Evolutionary conservation across 2,888 invertebrate species (phyloP).

Genomic region (Drosophila multiciliata): DNA sequence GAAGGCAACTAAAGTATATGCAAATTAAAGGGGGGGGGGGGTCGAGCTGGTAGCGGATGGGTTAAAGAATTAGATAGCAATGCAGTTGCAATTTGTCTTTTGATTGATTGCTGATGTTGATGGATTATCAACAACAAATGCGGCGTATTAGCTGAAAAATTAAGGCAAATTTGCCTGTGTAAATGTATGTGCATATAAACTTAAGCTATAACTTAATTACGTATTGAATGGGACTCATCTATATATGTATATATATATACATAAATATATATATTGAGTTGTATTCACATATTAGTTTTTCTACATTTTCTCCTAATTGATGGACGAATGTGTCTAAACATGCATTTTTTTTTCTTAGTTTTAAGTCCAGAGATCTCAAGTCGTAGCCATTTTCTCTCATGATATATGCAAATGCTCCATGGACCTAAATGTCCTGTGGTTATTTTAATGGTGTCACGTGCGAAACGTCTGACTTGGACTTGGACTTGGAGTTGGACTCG

Average conservation of each 20-base stretch:
- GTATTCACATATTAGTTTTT: not conserved
- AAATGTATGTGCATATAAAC: not conserved
- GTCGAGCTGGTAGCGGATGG: not conserved
- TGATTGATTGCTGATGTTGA: slow-evolving; percentile 30
- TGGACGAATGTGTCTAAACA: not conserved
- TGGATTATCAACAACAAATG: slow-evolving; percentile 8
- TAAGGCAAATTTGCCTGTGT: not conserved
- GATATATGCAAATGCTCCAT: not conserved
- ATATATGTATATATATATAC: too few species aligned
- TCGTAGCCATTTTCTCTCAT: not conserved
- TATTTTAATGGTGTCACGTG: slow-evolving; percentile 60
- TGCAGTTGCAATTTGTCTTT: slow-evolving; percentile 46
- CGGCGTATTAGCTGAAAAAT: not conserved
- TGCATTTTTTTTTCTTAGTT: not conserved
- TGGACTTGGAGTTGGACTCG: slow-evolving; percentile 29
- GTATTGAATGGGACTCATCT: not conserved
- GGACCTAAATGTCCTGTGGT: not conserved
- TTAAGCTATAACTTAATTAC: too few species aligned
- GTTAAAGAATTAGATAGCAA: slow-evolving; percentile 14
- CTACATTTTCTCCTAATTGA: not conserved
- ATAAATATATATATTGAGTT: not conserved
- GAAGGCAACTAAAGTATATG: slow-evolving; percentile 8
- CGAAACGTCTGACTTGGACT: slow-evolving; percentile 11
- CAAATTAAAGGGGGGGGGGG: not conserved
- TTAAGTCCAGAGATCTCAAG: not conserved